phyloP scores from a whole-genome alignment of 2,888 invertebrate genomes.

The Polyommatus iphigenia region DNA sequence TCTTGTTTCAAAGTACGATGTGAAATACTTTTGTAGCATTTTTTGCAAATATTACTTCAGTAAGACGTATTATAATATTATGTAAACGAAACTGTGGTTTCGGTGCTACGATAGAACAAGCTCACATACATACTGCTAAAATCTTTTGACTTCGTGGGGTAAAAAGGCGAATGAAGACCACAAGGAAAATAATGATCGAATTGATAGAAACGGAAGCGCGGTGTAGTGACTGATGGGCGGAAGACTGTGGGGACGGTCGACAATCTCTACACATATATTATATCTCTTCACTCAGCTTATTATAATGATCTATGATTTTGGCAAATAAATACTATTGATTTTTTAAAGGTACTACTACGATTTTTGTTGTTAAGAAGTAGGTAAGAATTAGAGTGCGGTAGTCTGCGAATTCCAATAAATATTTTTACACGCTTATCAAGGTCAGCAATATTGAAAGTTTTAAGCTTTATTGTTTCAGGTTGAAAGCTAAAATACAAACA shows the following conservation, averaged over 20 bases:
- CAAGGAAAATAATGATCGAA: conserved; percentile 9
- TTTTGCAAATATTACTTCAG: background rate
- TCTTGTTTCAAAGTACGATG: conserved; percentile 12
- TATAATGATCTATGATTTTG: background rate
- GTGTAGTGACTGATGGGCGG: background rate
- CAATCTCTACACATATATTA: background rate
- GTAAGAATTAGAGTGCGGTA: no score
- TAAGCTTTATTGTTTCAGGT: background rate
- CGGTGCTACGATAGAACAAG: background rate
- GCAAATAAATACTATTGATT: background rate
- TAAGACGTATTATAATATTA: no score
- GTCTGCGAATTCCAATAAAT: no score
- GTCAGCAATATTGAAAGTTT: no score
- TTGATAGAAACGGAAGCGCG: background rate
- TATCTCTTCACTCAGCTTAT: background rate
- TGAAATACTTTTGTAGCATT: background rate
- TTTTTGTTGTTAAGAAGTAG: no score
- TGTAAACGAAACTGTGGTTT: background rate
- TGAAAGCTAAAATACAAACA: no score
- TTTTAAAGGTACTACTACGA: no score
- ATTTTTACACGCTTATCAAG: no score
- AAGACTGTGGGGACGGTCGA: background rate
- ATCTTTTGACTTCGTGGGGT: background rate
- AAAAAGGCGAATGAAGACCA: background rate
- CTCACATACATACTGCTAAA: background rate